These are phyloP conservation scores for Strigamia crassipes DNA, from an alignment of 2,888 invertebrate genomes.

Conservation along the genomic window DNA sequence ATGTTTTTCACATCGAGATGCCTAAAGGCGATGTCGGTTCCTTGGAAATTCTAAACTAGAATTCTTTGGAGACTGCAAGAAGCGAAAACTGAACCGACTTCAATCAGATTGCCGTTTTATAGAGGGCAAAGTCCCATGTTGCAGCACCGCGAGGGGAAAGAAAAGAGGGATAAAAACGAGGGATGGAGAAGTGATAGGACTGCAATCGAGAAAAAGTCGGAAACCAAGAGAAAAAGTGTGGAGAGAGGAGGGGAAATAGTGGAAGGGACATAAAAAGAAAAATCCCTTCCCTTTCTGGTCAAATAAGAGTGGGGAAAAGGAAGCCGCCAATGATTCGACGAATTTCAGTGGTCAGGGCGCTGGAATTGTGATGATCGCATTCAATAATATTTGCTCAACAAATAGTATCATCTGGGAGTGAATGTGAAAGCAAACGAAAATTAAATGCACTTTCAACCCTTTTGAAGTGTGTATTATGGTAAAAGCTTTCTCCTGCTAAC, in stretches of 20 bases:
- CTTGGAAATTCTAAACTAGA: conserved; percentile 23
- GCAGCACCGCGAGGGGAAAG: conserved; percentile 5
- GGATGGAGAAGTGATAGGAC: not conserved
- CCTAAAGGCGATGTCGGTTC: conserved; percentile 8
- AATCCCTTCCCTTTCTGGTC: not conserved
- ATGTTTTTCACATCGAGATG: not conserved
- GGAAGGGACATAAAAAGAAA: not conserved
- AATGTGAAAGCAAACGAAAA: not conserved
- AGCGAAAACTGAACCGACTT: conserved; percentile 8
- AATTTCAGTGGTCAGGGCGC: not conserved
- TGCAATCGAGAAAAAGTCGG: conserved; percentile 19
- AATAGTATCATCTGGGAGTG: not conserved
- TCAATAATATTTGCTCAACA: not conserved
- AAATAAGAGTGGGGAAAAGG: not conserved
- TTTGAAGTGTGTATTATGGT: not conserved
- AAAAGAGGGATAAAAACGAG: not conserved
- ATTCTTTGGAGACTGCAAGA: not conserved
- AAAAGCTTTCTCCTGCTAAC: not conserved
- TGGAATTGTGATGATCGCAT: not conserved
- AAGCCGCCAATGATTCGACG: not conserved
- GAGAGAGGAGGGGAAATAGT: not conserved
- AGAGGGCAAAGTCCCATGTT: conserved; percentile 23
- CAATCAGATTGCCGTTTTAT: conserved; percentile 27
- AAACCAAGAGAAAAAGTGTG: not conserved
- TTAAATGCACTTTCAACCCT: not conserved